A percentile compares a stretch with the other conserved stretches of the same genome.
Conservation (phyloP, 2,888 invertebrate genomes). For the Willowsia nigromaculata region DNA sequence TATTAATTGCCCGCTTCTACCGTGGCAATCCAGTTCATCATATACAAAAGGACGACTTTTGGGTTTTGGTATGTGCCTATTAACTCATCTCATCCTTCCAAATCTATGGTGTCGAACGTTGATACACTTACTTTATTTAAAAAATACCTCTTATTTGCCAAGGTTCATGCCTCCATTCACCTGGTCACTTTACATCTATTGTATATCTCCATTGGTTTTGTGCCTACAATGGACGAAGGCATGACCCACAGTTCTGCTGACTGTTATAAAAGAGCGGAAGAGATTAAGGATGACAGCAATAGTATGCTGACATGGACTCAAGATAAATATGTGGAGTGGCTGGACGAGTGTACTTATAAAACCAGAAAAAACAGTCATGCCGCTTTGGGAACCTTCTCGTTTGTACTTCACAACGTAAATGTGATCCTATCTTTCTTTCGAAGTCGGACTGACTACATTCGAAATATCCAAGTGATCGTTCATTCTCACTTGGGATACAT, state of each 20-base stretch:
- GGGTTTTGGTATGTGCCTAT: background rate
- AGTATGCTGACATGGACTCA: conserved; percentile 12
- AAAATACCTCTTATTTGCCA: no score
- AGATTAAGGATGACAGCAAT: background rate
- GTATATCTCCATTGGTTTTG: background rate
- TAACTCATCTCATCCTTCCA: no score
- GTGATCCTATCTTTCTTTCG: background rate
- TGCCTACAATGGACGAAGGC: background rate
- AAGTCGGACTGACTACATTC: background rate
- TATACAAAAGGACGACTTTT: background rate
- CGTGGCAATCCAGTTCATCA: background rate
- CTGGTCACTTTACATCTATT: background rate
- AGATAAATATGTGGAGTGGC: background rate
- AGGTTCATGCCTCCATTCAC: background rate
- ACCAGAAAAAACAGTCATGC: background rate
- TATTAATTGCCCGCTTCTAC: conserved; percentile 12
- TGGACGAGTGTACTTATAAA: background rate
- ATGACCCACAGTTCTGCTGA: background rate
- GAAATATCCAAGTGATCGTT: conserved; percentile 4
- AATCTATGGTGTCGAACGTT: no score
- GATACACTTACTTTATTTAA: no score
- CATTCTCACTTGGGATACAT: conserved; percentile 36
- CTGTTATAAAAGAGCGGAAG: background rate
- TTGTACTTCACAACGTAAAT: background rate
- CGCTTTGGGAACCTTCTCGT: background rate